These are phyloP conservation scores for Dascyllus trimaculatus DNA, from an alignment of 2,113 vertebrate species.

Conservation along the genomic window DNA sequence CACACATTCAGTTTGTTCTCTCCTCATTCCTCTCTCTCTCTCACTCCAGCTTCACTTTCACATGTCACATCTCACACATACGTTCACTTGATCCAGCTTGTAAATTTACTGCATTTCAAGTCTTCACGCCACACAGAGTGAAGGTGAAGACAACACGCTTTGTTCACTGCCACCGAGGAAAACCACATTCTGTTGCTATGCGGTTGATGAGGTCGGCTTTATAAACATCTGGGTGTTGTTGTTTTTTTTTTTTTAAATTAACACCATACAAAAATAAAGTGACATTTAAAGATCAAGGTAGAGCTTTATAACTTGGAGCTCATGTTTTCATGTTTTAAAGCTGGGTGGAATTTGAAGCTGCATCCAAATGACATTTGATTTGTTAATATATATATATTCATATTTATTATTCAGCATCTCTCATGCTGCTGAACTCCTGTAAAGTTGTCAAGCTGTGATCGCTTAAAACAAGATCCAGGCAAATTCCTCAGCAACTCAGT, in stretches of 20 bases:
- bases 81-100: background rate
- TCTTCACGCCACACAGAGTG: slow-evolving; percentile 12
- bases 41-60: slow-evolving; percentile 48
- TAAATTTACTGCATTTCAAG: slow-evolving; percentile 16
- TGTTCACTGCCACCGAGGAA: background rate
- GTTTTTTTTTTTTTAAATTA: background rate
- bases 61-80: slow-evolving; percentile 21
- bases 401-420: slow-evolving; percentile 22
- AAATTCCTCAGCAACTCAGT: slow-evolving; percentile 26
- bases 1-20: background rate
- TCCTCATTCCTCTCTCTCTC: slow-evolving; percentile 30
- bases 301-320: slow-evolving; percentile 10
- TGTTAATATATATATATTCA: background rate
- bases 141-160: background rate
- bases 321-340: slow-evolving; percentile 20
- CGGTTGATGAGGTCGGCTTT: background rate
- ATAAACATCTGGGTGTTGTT: background rate
- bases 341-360: slow-evolving; percentile 19
- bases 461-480: slow-evolving; percentile 40
- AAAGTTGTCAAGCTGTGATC: slow-evolving; percentile 19
- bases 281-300: slow-evolving; percentile 19
- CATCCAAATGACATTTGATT: slow-evolving; percentile 8
- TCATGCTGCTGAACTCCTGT: slow-evolving; percentile 55
- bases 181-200: background rate
- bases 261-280: slow-evolving; percentile 58